Evolutionary conservation across 2,888 invertebrate genomes (phyloP), one percentile per base, ranked within the genome.

Genomic region (Hoplodrina blanda): DNA sequence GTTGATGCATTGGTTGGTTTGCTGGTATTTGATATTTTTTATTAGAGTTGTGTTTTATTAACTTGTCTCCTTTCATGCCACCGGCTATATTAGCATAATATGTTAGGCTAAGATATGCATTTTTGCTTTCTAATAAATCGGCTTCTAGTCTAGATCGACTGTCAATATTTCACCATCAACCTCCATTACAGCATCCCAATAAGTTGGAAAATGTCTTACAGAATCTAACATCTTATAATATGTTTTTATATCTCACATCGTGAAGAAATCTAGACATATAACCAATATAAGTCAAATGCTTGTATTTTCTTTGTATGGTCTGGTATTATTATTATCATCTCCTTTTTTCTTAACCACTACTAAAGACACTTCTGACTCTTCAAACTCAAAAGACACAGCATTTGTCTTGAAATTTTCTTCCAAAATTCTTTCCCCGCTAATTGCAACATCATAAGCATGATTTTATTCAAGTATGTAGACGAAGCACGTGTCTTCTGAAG

Each of bases 401-500:
- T n/a, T 53, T 11, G 67, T 41, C 25, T 15, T 3, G 5, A 17
- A 0, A 1, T n/a, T 62, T 25, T 59, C 7, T 59, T 2, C 20
- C 1, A 41, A 59, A 50, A 20, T 0, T 46, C 37, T 46, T 55
- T 62, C 4, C 3, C 10, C 17, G 30, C 65, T 80, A 78, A 80
- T 78, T 80, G 71, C 65, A 25, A 11, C 19, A 49, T 66, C 19
- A 64, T 63, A 71, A 69, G 20, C 50, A 62, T 52, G 54, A 64
- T 65, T 68, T 69, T 81, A 81, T 69, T 75, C 69, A 79, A 75
- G 65, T 60, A 72, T 62, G 78, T 65, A 70, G 81, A 56, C 74
- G 15, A 50, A 68, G 67, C 85, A 85, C 86, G 86, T 84, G 86
- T 80, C 80, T 62, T 44, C 30, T n/a, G 60, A 71, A 69, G 61